Base-by-base conservation (phyloP, 2,113 vertebrate genomes). In the Petrocephalus microphthalmus region DNA sequence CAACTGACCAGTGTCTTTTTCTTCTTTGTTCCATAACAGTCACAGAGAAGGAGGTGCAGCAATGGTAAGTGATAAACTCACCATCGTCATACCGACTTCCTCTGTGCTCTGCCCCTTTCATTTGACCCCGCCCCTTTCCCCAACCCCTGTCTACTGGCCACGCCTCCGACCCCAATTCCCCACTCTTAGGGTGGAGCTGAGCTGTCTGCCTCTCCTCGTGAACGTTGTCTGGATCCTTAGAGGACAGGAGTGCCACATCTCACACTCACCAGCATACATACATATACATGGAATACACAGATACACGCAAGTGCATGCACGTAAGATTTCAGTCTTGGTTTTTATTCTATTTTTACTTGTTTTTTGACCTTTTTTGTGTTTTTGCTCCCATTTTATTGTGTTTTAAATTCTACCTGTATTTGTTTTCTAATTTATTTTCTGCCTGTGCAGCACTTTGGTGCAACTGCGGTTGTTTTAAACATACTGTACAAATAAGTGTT, bases 1-100 rank as follows among this genome's bases (percentile, higher is more conserved):
- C 3, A 25, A 47, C 37, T 88, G 84, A 88, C 57, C n/a, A 29
- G 17, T 0, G 64, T 90, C 86, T 37, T 78, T 92, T 57, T 92
- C 92, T 29, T 90, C 94, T 95, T 96, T 91, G 95, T 91, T 93
- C 95, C 60, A 13, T 67, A 93, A 83, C 96, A 99, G 97, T 99
- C 93, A 98, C 97, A 0, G 97, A 99, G 93, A 99, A 99, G 92
- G 97, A 98, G 88, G 97, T 98, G 84, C 97, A 99, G 93, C 97
- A 99, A 92, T 99, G 97, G 97, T 99, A 93, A 99, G 97, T 98
- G 45, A 29, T 42, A 7, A 42, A 83, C 82, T 57, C 82, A 42
- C 86, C 17, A 10, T 78, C 29, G 37, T 13, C 25, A 11, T n/a
- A 7, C 53, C 17, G 11, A 13, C 53, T 13, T 54, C 17, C 53